phyloP scores from a whole-genome alignment of 1,140 invertebrate genomes.

The Polyergus mexicanus region DNA sequence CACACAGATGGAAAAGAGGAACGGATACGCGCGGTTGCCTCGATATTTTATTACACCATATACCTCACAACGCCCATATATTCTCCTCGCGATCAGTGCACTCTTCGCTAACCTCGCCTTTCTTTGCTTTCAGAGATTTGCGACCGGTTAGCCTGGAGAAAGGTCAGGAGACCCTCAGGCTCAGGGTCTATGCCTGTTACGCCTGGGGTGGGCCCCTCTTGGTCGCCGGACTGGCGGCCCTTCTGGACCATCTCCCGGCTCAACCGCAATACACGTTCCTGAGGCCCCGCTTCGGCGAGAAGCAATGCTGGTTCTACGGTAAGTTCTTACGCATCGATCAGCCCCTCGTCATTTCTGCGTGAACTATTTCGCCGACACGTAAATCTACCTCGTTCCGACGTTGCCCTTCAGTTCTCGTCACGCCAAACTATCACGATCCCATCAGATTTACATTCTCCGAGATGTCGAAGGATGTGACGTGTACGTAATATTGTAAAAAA shows the following conservation, averaged over 20 bases:
- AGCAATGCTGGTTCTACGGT: constrained; percentile 94
- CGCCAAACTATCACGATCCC: constrained; percentile 23
- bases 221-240: constrained; percentile 90
- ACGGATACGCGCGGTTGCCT: background rate
- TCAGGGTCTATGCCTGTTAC: constrained; percentile 92
- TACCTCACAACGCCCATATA: constrained; percentile 9
- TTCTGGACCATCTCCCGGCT: constrained; percentile 89
- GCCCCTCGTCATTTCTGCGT: constrained; percentile 35
- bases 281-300: constrained; percentile 91
- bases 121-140: constrained; percentile 90
- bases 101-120: constrained; percentile 28
- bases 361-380: constrained; percentile 23
- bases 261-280: constrained; percentile 88
- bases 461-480: background rate
- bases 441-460: constrained; percentile 29
- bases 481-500: background rate
- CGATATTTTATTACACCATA: background rate
- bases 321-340: constrained; percentile 58
- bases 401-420: constrained; percentile 5
- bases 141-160: constrained; percentile 93
- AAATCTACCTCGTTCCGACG: background rate
- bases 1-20: background rate
- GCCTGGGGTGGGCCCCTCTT: constrained; percentile 93
- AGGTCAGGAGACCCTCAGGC: constrained; percentile 91
- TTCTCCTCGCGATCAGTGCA: background rate